Percentiles rank a stretch among this genome's conserved stretches.
These are phyloP conservation scores for Chloropsis cyanopogon DNA, from an alignment of 2,113 vertebrate species.

Conservation along the genomic window DNA sequence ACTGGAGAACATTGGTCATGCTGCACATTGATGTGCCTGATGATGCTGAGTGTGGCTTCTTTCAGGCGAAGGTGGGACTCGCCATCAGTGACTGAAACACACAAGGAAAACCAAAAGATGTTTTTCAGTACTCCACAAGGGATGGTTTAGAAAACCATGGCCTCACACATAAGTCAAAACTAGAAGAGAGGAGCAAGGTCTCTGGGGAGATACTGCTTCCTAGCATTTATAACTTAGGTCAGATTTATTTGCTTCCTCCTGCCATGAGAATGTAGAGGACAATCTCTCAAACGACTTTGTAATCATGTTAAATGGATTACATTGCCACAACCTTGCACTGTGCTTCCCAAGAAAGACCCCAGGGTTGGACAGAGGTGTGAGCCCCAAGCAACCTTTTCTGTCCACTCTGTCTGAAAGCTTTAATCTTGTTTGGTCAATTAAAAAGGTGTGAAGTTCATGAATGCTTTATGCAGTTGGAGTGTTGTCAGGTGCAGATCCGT, in stretches of 20 bases:
- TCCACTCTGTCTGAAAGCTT: conserved; percentile 12
- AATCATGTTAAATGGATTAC: background rate
- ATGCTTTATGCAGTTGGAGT: background rate
- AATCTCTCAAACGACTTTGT: background rate
- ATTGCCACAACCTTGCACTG: background rate
- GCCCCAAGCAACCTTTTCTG: background rate
- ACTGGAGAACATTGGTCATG: conserved; percentile 4
- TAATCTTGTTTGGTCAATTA: conserved; percentile 25
- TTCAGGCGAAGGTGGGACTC: background rate
- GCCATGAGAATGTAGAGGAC: background rate
- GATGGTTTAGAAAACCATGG: background rate
- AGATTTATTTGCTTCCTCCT: background rate
- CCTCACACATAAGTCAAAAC: background rate
- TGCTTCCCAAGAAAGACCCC: background rate
- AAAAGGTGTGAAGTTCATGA: conserved; percentile 54
- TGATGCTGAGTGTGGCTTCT: background rate
- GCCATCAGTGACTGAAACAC: background rate
- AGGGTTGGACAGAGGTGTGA: background rate
- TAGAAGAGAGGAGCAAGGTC: background rate
- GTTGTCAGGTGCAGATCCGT: background rate
- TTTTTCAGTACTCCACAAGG: background rate
- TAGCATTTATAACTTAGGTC: background rate
- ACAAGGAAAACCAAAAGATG: background rate
- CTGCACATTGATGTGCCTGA: background rate
- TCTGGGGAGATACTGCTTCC: background rate